A percentile compares a stretch with the other conserved stretches of the same genome.
phyloP scores from a whole-genome alignment of 1,140 invertebrate genomes.

The Bombus superbus region DNA sequence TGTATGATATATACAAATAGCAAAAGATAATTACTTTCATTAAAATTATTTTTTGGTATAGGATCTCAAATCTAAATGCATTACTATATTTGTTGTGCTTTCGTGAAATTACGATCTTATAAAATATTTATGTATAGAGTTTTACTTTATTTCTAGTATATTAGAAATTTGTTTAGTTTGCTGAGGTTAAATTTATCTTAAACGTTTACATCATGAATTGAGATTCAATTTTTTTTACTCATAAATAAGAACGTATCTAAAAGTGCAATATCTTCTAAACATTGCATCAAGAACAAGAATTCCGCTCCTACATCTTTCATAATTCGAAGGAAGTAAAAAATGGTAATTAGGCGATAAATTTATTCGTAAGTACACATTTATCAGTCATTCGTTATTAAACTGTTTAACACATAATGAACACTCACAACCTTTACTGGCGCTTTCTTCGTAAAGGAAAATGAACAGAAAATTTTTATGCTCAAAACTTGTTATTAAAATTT shows the following conservation, averaged over 20 bases:
- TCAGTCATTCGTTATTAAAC: conserved; percentile 2
- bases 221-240: not conserved
- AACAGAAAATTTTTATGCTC: not conserved
- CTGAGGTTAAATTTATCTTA: not conserved
- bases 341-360: conserved; percentile 49
- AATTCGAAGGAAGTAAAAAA: conserved; percentile 35
- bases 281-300: conserved; percentile 70
- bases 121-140: not conserved
- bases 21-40: not conserved
- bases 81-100: not conserved
- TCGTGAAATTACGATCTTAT: not conserved
- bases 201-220: not conserved
- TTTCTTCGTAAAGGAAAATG: not conserved
- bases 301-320: conserved; percentile 46
- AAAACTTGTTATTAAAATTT: conserved; percentile 3
- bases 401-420: not conserved
- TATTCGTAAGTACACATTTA: conserved; percentile 37
- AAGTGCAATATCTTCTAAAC: conserved; percentile 59
- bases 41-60: not conserved
- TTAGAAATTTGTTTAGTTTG: not conserved
- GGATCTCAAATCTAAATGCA: not conserved
- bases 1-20: not conserved
- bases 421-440: not conserved
- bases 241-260: conserved; percentile 12
- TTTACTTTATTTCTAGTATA: no score